Base-by-base conservation (phyloP, 92 coral and sea anemone species). In the Heliopora coerulea region DNA sequence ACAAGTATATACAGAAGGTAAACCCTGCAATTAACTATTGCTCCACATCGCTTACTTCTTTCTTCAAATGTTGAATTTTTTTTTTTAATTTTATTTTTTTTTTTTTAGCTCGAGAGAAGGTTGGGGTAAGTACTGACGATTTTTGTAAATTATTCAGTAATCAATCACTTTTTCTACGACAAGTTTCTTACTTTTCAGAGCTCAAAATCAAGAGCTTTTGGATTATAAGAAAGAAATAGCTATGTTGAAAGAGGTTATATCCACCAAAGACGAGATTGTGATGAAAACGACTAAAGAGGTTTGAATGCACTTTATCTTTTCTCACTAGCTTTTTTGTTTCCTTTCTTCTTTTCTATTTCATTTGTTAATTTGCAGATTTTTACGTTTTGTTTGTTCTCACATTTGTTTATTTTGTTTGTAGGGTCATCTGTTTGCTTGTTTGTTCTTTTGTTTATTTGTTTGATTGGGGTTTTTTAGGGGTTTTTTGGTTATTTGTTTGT, bases 231-330 rank as follows among this genome's bases (percentile, higher is more conserved):
- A 90, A 65, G 85, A 82, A 34, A 90, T 93, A 18, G 93, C 91
- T 70, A 89, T 90, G 96, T 93, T 80, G 54, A 86, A 86, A 68
- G 98, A 93, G 65, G 91, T 93, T 91, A 88, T 88, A 0, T 96
- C 87, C 41, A 96, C 88, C 62, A 93, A 93, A 78, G 98, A 93
- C 57, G 96, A 93, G 62, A 86, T 93, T 17, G 98, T 93, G 0
- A 88, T 93, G 39, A 90, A 91, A 14, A 86, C 91, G 17, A 93
- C 98, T 1, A 83, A 93, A 54, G 86, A 93, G 95, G 98, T 85
- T 46, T 25, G 30, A 62, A 41, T 2, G 31, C 18, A 30, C 1
- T 0, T 6, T 20, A 7, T 8, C 19, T 30, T 41, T 20, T 10
- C 1, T 66, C 3, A 26, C 9, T n/a, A 4, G 1, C 2, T 18